phyloP scores from a whole-genome alignment of 1,140 invertebrate genomes.

The Stenopsyche tienmushanensis region DNA sequence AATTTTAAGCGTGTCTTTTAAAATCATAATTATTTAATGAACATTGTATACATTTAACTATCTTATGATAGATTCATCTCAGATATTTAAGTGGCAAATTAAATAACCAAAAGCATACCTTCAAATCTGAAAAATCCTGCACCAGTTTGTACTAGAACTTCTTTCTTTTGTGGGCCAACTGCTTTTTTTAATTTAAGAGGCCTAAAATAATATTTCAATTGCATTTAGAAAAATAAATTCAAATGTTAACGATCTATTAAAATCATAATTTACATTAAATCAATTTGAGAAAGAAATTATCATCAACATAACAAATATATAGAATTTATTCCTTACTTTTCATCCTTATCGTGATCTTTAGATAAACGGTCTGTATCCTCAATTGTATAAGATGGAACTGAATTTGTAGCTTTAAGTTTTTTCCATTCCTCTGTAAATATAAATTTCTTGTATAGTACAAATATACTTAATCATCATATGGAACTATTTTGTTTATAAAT shows the following conservation, averaged over 20 bases:
- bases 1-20: not conserved
- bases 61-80: too few species aligned
- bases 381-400: slow-evolving; percentile 51
- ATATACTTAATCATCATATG: not conserved
- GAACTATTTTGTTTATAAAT: not conserved
- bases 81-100: too few species aligned
- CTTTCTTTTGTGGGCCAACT: slow-evolving; percentile 60
- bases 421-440: slow-evolving; percentile 63
- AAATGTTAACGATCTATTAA: too few species aligned
- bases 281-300: too few species aligned
- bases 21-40: not conserved
- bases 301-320: slow-evolving; percentile 8
- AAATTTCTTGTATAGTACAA: slow-evolving; percentile 3
- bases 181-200: slow-evolving; percentile 64
- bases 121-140: slow-evolving; percentile 80
- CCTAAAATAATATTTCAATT: slow-evolving; percentile 45
- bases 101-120: slow-evolving; percentile 53
- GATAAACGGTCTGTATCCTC: slow-evolving; percentile 47
- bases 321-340: slow-evolving; percentile 25
- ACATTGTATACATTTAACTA: not conserved
- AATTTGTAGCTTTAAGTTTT: slow-evolving; percentile 60
- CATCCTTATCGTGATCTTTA: slow-evolving; percentile 46
- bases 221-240: too few species aligned
- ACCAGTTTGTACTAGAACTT: slow-evolving; percentile 77
- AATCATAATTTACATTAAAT: too few species aligned